Evolutionary conservation across 2,888 invertebrate genomes (phyloP), one percentile per base, ranked within the genome.

Genomic region (Aelia acuminata): DNA sequence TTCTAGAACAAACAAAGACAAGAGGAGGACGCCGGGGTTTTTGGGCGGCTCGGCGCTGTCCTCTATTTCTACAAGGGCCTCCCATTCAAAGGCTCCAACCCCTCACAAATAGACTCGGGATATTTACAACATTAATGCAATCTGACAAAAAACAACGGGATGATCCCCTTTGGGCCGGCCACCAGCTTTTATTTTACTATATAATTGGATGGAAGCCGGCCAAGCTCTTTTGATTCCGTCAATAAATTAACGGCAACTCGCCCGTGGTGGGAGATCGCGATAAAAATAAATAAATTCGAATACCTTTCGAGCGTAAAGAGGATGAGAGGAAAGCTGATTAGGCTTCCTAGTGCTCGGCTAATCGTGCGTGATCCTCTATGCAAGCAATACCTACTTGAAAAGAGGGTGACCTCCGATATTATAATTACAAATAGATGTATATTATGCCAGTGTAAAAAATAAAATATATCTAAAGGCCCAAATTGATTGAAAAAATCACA

Each of bases 101-200:
- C 4, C n/a, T 80, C 80, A 43, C 80, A 80, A 80, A 80, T 80
- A 80, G 39, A 39, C 80, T 43, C 10, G n/a, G 43, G n/a, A 47
- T 70, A 70, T 70, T 70, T 70, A 70, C 63, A 70, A 70, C 63
- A 80, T 80, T 80, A 80, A 80, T 80, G 39, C n/a, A n/a, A 43
- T 80, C 80, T 80, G 80, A 80, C 80, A 47, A 47, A 43, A 80
- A 80, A 80, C 80, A 80, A 80, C 80, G 15, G 43, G 20, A 75
- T 39, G 80, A 80, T 22, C 22, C 22, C 43, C 80, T 47, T n/a
- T 80, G 11, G 80, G 80, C 8, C 22, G 11, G 7, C n/a, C 80
- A 43, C n/a, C 10, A 80, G 43, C 80, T 80, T 80, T 80, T 80
- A 80, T 80, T 80, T 80, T 47, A 80, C 80, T 43, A 47, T 80